Base-by-base conservation (phyloP, 2,888 invertebrate genomes). In the Pomacea canaliculata region DNA sequence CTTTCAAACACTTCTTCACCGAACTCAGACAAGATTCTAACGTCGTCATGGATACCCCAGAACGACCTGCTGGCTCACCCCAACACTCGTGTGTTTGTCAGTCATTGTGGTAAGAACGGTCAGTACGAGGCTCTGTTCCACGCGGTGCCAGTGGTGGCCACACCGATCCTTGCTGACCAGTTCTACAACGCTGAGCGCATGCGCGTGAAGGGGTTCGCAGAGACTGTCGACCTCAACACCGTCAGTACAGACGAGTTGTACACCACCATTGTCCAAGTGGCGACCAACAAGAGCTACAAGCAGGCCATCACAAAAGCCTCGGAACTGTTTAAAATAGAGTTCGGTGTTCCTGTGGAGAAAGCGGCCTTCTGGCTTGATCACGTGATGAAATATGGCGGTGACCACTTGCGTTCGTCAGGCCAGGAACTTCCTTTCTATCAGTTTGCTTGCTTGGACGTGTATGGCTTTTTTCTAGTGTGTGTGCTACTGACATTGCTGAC, bases 291-390 rank as follows among this genome's bases (percentile, higher is more conserved):
- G 18, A 70, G 63, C 16, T 78, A 78, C 71, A 71, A 70, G 60
- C 37, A 62, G 56, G 67, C 37, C 49, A 78, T 78, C 27, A 63
- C 60, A 59, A 76, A 72, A 27, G 75, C 78, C 1, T 78, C 78
- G 7, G 66, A 67, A 13, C 18, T 78, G 27, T 78, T 70, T 27
- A 62, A 65, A 37, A 48, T 66, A 16, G 63, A 72, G 59, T 76
- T 69, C 59, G 62, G 71, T 18, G 49, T 56, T 19, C 76, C 78
- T 8, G 19, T 18, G 51, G 62, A 84, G 65, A 73, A 82, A 59
- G 84, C 83, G 10, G 83, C 82, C 0, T 83, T 77, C 73, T 86
- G 85, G 84, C 74, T 86, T 9, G 85, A 86, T 70, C 83, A 85
- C 73, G 82, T 86, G 70, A 78, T 85, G 19, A 78, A 82, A 76